Conservation (phyloP, 2,797 vertebrate genomes). For the Borostomias antarcticus region DNA sequence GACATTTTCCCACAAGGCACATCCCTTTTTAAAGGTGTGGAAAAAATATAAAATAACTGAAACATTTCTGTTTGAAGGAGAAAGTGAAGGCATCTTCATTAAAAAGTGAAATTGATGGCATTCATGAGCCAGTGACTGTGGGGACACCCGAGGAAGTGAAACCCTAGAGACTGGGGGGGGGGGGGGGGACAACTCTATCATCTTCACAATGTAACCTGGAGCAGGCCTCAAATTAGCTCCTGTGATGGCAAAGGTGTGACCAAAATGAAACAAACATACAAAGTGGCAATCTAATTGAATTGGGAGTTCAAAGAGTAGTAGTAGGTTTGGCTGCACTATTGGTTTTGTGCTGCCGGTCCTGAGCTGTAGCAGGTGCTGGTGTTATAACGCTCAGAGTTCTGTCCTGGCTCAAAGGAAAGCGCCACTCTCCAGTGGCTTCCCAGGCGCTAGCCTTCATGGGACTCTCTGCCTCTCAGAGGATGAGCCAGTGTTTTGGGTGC, state of each 20-base stretch:
- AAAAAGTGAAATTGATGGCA: constrained; percentile 78
- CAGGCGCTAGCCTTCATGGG: constrained; percentile 54
- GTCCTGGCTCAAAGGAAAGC: constrained; percentile 54
- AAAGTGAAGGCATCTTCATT: constrained; percentile 68
- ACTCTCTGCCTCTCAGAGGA: constrained; percentile 53
- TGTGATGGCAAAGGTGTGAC: constrained; percentile 78
- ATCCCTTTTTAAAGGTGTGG: constrained; percentile 72
- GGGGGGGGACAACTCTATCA: constrained; percentile 66
- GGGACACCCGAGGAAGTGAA: constrained; percentile 72
- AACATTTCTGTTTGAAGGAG: constrained; percentile 74
- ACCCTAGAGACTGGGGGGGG: constrained; percentile 45
- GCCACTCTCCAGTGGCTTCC: constrained; percentile 54
- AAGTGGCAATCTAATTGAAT: constrained; percentile 76
- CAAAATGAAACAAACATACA: constrained; percentile 78
- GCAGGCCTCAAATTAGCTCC: constrained; percentile 76
- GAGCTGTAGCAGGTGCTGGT: constrained; percentile 71
- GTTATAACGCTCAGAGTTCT: constrained; percentile 52
- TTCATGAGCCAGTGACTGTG: constrained; percentile 52
- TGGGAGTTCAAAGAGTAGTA: constrained; percentile 73
- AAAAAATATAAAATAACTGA: constrained; percentile 64
- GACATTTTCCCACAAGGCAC: constrained; percentile 77
- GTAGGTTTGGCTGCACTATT: constrained; percentile 54
- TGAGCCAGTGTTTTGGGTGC: constrained; percentile 58
- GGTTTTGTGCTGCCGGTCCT: constrained; percentile 69
- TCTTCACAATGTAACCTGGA: constrained; percentile 78